phyloP scores from a whole-genome alignment of 2,797 vertebrate genomes.

The Chrosomus eos region DNA sequence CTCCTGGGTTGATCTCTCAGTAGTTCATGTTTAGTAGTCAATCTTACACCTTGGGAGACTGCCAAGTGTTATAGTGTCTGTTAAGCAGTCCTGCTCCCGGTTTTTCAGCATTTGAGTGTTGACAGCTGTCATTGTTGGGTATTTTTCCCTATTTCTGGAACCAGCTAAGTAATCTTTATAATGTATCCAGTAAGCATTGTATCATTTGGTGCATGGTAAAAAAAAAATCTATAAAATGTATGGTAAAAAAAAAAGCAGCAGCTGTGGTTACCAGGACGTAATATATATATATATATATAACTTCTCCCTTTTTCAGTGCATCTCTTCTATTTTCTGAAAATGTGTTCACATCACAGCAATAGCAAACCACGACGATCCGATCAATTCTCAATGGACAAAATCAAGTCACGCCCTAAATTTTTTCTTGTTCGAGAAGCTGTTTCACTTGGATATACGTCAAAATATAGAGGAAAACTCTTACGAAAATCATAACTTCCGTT shows the following conservation, averaged over 20 bases:
- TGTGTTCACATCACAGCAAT: too few relatives aligned
- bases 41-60: slow-evolving; percentile 33
- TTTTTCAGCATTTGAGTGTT: slow-evolving; percentile 21
- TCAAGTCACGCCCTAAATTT: too few relatives aligned
- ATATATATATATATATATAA: too few relatives aligned
- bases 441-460: too few relatives aligned
- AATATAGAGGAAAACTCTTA: too few relatives aligned
- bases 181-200: not conserved
- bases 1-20: slow-evolving; percentile 31
- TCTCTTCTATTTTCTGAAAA: too few relatives aligned
- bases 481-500: too few relatives aligned
- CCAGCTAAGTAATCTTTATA: not conserved
- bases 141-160: slow-evolving; percentile 25
- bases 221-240: not conserved
- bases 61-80: slow-evolving; percentile 37
- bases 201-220: not conserved
- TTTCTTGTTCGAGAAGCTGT: too few relatives aligned
- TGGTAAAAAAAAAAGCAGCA: not conserved
- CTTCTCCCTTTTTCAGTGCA: too few relatives aligned
- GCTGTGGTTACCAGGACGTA: not conserved
- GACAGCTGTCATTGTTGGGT: slow-evolving; percentile 14
- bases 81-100: not conserved
- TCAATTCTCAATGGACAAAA: too few relatives aligned
- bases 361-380: too few relatives aligned
- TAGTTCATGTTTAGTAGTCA: slow-evolving; percentile 31